A percentile compares a stretch with the other conserved stretches of the same genome.
These are phyloP conservation scores for Pygathrix nemaeus DNA, from an alignment of 2,113 vertebrate species.

Conservation along the genomic window DNA sequence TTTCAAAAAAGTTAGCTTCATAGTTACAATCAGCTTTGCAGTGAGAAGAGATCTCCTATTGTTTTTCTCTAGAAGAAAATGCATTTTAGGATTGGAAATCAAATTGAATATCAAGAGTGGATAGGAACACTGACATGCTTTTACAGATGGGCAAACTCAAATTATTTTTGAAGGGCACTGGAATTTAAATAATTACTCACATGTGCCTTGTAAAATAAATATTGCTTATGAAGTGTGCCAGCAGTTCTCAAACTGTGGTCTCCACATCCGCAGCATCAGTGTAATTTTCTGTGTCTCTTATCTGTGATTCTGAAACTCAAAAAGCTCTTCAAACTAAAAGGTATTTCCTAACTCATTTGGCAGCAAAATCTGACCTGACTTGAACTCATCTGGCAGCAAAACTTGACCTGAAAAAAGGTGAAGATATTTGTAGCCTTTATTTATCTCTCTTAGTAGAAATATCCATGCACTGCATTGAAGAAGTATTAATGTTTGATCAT, in stretches of 20 bases:
- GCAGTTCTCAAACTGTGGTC: not conserved
- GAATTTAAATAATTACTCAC: not conserved
- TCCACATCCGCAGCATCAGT: not conserved
- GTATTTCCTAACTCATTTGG: slow-evolving; percentile 36
- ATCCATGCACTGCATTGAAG: not conserved
- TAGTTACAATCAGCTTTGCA: not conserved
- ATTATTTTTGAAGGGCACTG: not conserved
- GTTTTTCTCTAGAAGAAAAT: not conserved
- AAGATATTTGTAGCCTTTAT: slow-evolving; percentile 49
- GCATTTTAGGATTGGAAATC: not conserved
- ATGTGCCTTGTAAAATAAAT: not conserved
- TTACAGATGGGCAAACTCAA: not conserved
- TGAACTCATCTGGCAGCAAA: slow-evolving; percentile 55
- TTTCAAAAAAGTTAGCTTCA: not conserved
- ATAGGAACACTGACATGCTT: not conserved
- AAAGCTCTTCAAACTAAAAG: not conserved
- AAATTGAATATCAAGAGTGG: not conserved
- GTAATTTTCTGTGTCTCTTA: not conserved
- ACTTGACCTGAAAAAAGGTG: slow-evolving; percentile 49
- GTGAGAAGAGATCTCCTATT: not conserved
- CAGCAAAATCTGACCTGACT: slow-evolving; percentile 48
- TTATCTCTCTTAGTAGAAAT: not conserved
- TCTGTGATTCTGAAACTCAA: slow-evolving; percentile 44
- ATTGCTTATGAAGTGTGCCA: not conserved
- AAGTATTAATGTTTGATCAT: not conserved